Evolutionary conservation across 1,140 invertebrate species (phyloP).

Genomic region (Drosophila littoralis): DNA sequence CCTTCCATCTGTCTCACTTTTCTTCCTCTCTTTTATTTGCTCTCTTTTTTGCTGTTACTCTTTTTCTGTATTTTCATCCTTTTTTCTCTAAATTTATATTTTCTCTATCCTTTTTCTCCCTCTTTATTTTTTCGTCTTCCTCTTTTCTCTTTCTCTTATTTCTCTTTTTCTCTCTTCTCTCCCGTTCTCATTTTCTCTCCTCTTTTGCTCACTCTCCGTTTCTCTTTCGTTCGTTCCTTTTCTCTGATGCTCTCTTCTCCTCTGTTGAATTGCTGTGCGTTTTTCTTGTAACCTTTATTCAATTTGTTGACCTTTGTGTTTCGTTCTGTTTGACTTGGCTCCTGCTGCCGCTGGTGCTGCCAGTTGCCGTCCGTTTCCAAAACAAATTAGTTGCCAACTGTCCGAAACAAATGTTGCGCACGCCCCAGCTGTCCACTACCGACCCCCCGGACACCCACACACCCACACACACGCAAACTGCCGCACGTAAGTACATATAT

Average conservation of each 20-base stretch:
- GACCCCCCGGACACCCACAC: background rate
- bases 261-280: background rate
- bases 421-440: background rate
- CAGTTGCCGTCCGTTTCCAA: constrained; percentile 57
- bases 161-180: background rate
- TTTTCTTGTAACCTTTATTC: constrained; percentile 48
- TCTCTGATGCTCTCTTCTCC: background rate
- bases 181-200: background rate
- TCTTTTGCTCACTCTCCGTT: background rate
- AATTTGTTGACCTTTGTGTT: constrained; percentile 66
- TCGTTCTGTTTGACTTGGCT: background rate
- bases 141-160: background rate
- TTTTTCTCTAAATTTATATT: too few relatives aligned
- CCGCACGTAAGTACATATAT: background rate
- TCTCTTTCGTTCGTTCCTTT: background rate
- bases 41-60: too few relatives aligned
- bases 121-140: background rate
- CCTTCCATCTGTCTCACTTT: too few relatives aligned
- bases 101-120: too few relatives aligned
- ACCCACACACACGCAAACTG: background rate
- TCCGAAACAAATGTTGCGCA: constrained; percentile 75
- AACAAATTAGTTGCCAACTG: constrained; percentile 81
- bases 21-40: too few relatives aligned
- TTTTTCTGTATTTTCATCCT: too few relatives aligned
- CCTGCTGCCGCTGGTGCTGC: constrained; percentile 7